These are phyloP conservation scores for Hypomecis atomaria DNA, from an alignment of 2,888 invertebrate genomes.

Conservation along the genomic window DNA sequence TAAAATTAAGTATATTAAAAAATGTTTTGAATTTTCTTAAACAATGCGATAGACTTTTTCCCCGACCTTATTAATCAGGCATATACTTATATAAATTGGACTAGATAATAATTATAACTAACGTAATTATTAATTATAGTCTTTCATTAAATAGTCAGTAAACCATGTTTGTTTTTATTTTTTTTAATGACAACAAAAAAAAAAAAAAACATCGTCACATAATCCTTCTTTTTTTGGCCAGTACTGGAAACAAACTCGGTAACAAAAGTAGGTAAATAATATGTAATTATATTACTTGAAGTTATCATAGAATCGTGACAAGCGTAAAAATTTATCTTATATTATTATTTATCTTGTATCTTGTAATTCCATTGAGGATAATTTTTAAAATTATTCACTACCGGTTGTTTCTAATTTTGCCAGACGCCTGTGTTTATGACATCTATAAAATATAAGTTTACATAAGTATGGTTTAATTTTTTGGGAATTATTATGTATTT, in stretches of 20 bases:
- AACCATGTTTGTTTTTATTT: no score
- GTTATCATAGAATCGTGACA: slow-evolving; percentile 8
- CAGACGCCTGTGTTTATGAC: not conserved
- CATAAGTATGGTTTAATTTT: not conserved
- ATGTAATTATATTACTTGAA: not conserved
- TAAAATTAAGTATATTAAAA: no score
- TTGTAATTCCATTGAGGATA: slow-evolving; percentile 11
- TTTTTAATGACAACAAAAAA: no score
- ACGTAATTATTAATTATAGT: no score
- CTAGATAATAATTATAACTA: no score
- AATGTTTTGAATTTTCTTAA: no score
- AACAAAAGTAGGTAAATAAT: not conserved
- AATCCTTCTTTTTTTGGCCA: not conserved
- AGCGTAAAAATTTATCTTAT: slow-evolving; percentile 11
- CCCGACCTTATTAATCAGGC: no score
- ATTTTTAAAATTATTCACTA: slow-evolving; percentile 12
- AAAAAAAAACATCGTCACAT: no score
- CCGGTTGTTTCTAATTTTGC: slow-evolving; percentile 10
- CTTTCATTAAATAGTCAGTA: no score
- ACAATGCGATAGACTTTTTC: no score
- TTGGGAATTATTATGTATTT: no score
- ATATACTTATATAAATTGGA: no score
- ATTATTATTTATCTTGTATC: slow-evolving; percentile 10
- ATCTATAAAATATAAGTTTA: not conserved
- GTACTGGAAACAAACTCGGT: not conserved